phyloP scores from a whole-genome alignment of 2,888 invertebrate genomes.

The Bellardia bayeri region DNA sequence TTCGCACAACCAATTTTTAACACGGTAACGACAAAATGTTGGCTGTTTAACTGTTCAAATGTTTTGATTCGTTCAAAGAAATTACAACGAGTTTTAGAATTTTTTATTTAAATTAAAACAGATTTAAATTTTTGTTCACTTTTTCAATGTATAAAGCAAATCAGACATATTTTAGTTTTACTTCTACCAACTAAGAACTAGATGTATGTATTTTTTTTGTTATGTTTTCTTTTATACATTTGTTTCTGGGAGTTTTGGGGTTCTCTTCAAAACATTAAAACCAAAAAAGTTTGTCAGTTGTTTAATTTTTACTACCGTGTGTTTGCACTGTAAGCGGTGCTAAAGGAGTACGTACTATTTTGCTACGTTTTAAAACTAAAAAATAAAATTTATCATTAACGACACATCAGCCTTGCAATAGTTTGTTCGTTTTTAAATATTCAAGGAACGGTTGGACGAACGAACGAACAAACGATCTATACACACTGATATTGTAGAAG shows the following conservation, averaged over 20 bases:
- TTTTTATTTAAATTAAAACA: conserved; percentile 42
- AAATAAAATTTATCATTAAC: conserved; percentile 45
- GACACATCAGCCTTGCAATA: conserved; percentile 28
- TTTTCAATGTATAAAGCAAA: neutral
- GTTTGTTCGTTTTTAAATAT: neutral
- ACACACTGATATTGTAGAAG: conserved; percentile 61
- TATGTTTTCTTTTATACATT: neutral
- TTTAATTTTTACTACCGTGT: conserved; percentile 28
- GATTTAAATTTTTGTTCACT: conserved; percentile 1
- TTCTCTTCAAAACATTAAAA: conserved; percentile 7
- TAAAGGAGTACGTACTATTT: conserved; percentile 37
- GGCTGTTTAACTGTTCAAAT: conserved; percentile 17
- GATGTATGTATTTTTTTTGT: no score
- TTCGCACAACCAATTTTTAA: conserved; percentile 48
- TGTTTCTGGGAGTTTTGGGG: neutral
- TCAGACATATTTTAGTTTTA: neutral
- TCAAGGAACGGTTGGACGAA: conserved; percentile 29
- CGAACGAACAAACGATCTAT: conserved; percentile 9
- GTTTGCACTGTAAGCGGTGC: neutral
- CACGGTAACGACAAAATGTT: conserved; percentile 52
- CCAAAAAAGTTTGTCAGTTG: neutral
- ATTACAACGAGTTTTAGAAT: conserved; percentile 27
- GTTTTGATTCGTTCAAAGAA: conserved; percentile 51
- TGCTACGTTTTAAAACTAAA: neutral
- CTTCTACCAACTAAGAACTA: neutral